Conservation (phyloP, 2,797 vertebrate species). For the Perdix hodgsoniae region DNA sequence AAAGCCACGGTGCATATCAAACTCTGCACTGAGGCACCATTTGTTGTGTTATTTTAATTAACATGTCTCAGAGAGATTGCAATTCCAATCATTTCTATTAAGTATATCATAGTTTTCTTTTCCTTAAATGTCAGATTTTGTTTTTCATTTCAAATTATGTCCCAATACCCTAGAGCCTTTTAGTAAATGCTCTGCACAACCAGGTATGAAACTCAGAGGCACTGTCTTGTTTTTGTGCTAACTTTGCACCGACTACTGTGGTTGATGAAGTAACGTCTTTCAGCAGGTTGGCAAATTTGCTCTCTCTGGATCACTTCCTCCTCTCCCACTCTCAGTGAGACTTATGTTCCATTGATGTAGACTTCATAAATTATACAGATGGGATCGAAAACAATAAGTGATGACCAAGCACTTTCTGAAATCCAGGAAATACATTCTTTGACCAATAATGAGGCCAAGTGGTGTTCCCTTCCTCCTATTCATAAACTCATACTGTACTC, state of each 20-base stretch:
- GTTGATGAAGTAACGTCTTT: background rate
- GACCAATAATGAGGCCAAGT: background rate
- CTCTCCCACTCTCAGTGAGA: background rate
- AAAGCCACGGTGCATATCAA: slow-evolving; percentile 55
- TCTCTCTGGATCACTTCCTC: background rate
- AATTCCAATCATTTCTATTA: slow-evolving; percentile 55
- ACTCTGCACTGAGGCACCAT: slow-evolving; percentile 17
- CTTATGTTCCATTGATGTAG: background rate
- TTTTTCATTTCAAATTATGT: slow-evolving; percentile 11
- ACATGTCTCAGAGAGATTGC: slow-evolving; percentile 35
- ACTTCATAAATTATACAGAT: background rate
- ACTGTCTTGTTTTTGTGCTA: background rate
- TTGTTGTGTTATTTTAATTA: slow-evolving; percentile 63
- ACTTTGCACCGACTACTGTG: background rate
- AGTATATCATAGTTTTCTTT: slow-evolving; percentile 18
- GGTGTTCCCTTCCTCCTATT: background rate
- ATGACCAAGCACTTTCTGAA: background rate
- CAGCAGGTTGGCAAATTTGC: background rate
- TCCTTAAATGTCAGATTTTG: slow-evolving; percentile 24
- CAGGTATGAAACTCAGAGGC: background rate
- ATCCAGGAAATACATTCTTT: background rate
- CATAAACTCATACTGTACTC: background rate
- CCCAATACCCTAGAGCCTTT: background rate
- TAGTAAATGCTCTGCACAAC: background rate
- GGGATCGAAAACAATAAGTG: background rate